Conservation (phyloP, 2,888 invertebrate species). For the Pseudococcus viburni region DNA sequence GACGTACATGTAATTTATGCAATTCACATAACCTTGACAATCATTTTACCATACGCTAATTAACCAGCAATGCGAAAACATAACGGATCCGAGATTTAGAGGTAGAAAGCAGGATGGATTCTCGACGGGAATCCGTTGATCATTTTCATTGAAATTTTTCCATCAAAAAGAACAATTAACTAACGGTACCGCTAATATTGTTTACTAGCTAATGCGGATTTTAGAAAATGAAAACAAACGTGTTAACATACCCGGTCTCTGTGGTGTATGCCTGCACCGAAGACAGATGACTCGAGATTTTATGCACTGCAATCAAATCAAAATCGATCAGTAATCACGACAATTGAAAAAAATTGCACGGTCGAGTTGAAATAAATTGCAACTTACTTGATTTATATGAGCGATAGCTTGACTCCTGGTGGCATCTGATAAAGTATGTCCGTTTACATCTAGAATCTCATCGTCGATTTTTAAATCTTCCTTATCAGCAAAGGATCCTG, state of each 20-base stretch:
- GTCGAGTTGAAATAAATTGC: neutral
- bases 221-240: conserved; percentile 17
- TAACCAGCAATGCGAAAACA: conserved; percentile 12
- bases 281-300: conserved; percentile 95
- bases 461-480: conserved; percentile 94
- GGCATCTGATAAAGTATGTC: conserved; percentile 73
- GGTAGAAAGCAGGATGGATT: conserved; percentile 45
- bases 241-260: conserved; percentile 84
- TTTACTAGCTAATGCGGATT: conserved; percentile 7
- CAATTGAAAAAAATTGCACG: neutral
- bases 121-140: conserved; percentile 32
- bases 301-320: conserved; percentile 82
- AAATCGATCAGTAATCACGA: conserved; percentile 4
- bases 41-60: conserved; percentile 52
- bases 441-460: conserved; percentile 98
- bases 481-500: conserved; percentile 92
- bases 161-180: conserved; percentile 29
- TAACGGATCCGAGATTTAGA: conserved; percentile 21
- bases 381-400: conserved; percentile 91
- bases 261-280: conserved; percentile 89
- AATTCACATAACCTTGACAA: conserved; percentile 56
- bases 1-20: conserved; percentile 36
- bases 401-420: conserved; percentile 93
- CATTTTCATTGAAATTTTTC: conserved; percentile 43
- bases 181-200: conserved; percentile 5